Conservation (phyloP, 2,888 invertebrate genomes). For the Latrodectus hesperus region DNA sequence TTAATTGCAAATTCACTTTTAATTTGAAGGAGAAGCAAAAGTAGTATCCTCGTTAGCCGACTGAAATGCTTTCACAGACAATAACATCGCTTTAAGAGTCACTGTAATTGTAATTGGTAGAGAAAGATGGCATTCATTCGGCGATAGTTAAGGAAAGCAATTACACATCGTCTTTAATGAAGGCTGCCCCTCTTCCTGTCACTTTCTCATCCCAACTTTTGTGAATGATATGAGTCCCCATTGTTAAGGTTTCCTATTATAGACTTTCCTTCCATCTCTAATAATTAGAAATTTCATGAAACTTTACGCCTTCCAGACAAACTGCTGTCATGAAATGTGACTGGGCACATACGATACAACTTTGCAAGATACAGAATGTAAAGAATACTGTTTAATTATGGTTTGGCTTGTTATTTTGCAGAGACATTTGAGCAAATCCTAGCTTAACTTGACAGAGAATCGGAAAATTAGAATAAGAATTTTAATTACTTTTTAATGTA, state of each 20-base stretch:
- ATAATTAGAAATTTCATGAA: too few species aligned
- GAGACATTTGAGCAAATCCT: too few species aligned
- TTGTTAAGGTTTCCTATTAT: constrained; percentile 1
- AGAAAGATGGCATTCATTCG: neutral
- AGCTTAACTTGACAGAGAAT: too few species aligned
- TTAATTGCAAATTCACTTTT: neutral
- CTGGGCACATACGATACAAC: too few species aligned
- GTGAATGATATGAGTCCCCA: neutral
- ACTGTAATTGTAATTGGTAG: neutral
- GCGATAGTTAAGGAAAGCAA: constrained; percentile 19
- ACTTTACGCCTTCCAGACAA: too few species aligned
- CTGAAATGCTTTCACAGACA: neutral
- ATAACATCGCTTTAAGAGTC: neutral
- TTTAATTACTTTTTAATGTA: too few species aligned
- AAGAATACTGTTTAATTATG: too few species aligned
- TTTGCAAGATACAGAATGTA: too few species aligned
- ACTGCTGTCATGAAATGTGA: too few species aligned
- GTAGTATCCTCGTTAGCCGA: neutral
- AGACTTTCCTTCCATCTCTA: neutral
- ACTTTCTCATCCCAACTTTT: neutral
- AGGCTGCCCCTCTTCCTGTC: neutral
- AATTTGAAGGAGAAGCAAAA: neutral
- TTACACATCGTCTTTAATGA: constrained; percentile 24
- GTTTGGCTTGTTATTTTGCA: too few species aligned
- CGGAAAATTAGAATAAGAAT: too few species aligned